Evolutionary conservation across 2,888 invertebrate genomes (phyloP).

Genomic region (Microplitis deprimator): DNA sequence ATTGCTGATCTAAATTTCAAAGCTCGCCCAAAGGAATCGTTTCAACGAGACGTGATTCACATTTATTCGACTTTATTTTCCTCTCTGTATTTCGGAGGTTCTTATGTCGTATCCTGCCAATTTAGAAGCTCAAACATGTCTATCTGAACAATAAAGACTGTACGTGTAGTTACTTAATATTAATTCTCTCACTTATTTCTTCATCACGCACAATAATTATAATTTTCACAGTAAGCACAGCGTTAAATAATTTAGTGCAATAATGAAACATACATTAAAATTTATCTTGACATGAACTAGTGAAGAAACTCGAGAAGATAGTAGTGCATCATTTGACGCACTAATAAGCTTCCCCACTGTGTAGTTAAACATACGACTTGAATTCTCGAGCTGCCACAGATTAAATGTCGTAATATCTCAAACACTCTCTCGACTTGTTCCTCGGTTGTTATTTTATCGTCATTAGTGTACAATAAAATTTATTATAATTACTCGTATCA

Average conservation of each 20-base stretch:
- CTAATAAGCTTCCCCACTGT: neutral
- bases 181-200: neutral
- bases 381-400: neutral
- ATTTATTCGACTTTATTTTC: neutral
- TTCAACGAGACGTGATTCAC: neutral
- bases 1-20: neutral
- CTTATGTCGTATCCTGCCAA: neutral
- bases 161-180: neutral
- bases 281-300: neutral
- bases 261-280: neutral
- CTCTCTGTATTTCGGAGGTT: neutral
- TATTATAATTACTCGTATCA: neutral
- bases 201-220: neutral
- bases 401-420: constrained; percentile 24
- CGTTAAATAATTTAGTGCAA: neutral
- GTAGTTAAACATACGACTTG: neutral
- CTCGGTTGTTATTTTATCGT: neutral
- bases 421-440: neutral
- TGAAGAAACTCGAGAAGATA: neutral
- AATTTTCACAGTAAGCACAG: neutral
- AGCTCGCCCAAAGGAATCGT: neutral
- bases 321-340: neutral
- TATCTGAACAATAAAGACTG: neutral
- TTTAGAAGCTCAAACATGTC: neutral
- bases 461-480: neutral